Evolutionary conservation across 2,113 vertebrate species (phyloP), one percentile per base, ranked within the genome.

Genomic region (Percina caprodes): DNA sequence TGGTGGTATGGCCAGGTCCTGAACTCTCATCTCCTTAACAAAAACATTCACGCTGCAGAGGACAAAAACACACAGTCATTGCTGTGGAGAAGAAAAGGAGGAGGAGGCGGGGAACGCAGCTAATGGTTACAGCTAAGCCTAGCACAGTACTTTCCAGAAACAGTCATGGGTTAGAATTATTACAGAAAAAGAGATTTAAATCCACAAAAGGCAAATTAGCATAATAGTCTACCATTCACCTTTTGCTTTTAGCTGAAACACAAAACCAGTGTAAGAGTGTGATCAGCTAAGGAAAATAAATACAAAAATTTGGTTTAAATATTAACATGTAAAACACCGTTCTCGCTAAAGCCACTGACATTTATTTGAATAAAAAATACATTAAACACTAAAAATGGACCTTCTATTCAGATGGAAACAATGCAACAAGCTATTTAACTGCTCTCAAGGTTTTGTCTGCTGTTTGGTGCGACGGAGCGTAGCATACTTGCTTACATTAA

Each of bases 11-110:
- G 90, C 80, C 89, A 65, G 93, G 92, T 94, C 91, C 68, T 66
- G 94, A 95, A 93, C 94, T 77, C 84, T 91, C 87, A 86, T 94
- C 93, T 92, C 87, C 90, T 92, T 92, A 94, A 95, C 93, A 94
- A 94, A 93, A 94, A 94, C 93, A 94, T 91, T 93, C 86, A 93
- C 86, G 85, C 88, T 83, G 88, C 82, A 91, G 72, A 93, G 82
- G 92, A 89, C 80, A 89, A 91, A 90, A 90, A 92, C 90, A 93
- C 86, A 92, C 85, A 83, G 86, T 76, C 89, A 90, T 86, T 91
- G 92, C 76, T 87, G 89, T 76, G 60, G 70, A 88, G 86, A 79
- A 78, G 80, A 71, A 70, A 55, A 59, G 62, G 54, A 54, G 74
- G 19, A 65, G 68, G 85, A 35, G 15, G 62, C 6, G 42, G 72